These are phyloP conservation scores for Rhynchotus rufescens DNA, from an alignment of 2,797 vertebrate genomes.

Conservation along the genomic window DNA sequence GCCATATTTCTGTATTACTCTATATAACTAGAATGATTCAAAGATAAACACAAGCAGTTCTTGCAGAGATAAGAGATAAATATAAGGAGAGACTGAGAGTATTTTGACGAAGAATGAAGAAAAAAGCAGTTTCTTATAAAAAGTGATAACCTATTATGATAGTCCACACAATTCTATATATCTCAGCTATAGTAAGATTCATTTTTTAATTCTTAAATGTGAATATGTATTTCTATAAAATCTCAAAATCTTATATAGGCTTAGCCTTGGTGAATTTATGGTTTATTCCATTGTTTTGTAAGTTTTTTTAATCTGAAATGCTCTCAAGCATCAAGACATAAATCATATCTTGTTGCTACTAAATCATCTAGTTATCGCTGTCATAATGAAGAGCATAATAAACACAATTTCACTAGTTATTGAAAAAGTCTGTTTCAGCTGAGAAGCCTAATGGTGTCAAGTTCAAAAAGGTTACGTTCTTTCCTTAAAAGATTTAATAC, in stretches of 20 bases:
- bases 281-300: neutral
- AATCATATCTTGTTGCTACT: neutral
- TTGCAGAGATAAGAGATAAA: neutral
- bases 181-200: neutral
- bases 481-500: neutral
- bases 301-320: slow-evolving; percentile 41
- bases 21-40: neutral
- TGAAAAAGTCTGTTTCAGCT: neutral
- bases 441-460: neutral
- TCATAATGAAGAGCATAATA: slow-evolving; percentile 16
- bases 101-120: neutral
- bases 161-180: neutral
- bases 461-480: neutral
- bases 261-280: neutral
- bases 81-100: neutral
- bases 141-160: neutral
- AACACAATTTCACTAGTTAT: neutral
- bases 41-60: neutral
- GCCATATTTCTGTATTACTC: neutral
- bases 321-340: neutral
- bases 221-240: neutral
- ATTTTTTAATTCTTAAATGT: neutral
- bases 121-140: neutral
- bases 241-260: neutral
- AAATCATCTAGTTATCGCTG: neutral